phyloP scores from a whole-genome alignment of 2,888 invertebrate genomes.

The Magallana nippona region DNA sequence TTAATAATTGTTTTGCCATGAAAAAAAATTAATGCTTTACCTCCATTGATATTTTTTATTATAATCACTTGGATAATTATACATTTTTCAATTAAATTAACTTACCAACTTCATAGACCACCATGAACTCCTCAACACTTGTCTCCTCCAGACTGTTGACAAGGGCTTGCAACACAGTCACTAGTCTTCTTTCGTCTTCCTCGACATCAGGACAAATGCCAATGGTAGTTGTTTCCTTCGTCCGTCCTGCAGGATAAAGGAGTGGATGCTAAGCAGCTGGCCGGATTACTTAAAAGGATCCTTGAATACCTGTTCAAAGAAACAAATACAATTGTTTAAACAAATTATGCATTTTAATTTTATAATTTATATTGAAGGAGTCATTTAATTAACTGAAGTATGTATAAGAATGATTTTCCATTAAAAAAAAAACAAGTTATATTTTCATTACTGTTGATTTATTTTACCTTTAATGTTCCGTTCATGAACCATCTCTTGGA shows the following conservation, averaged over 20 bases:
- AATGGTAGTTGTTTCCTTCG: conserved; percentile 30
- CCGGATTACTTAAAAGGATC: conserved; percentile 30
- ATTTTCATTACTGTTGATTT: too few relatives aligned
- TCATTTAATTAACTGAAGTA: too few relatives aligned
- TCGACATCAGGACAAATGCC: conserved; percentile 35
- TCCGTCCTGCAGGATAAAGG: conserved; percentile 30
- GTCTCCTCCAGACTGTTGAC: not conserved
- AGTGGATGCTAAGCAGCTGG: conserved; percentile 28
- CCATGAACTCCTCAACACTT: conserved; percentile 31
- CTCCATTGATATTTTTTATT: too few relatives aligned
- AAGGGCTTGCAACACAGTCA: conserved; percentile 9
- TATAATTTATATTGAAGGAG: too few relatives aligned
- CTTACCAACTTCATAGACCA: conserved; percentile 36
- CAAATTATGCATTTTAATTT: too few relatives aligned
- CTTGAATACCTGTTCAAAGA: conserved; percentile 30
- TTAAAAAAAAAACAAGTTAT: too few relatives aligned
- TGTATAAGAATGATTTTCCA: too few relatives aligned
- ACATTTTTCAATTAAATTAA: not conserved
- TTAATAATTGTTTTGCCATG: not conserved
- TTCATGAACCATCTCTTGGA: too few relatives aligned
- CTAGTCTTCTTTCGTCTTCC: conserved; percentile 35
- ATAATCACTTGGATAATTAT: too few relatives aligned
- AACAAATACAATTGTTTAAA: too few relatives aligned
- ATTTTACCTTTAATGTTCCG: too few relatives aligned
- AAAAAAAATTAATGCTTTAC: too few relatives aligned